phyloP scores from a whole-genome alignment of 2,797 vertebrate genomes.

The Mustela erminea region DNA sequence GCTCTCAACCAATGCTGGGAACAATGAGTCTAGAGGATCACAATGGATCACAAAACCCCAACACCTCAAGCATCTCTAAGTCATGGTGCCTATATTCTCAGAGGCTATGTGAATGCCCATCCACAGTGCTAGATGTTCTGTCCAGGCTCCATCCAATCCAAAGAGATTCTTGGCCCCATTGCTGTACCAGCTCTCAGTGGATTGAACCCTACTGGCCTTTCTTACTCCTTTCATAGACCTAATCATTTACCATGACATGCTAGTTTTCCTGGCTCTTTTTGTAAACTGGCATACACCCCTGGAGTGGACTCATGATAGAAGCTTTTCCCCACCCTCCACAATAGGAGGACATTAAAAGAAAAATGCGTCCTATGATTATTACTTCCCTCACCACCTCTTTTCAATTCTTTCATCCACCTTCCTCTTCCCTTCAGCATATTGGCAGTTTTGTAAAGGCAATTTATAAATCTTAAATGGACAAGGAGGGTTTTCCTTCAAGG shows the following conservation, averaged over 20 bases:
- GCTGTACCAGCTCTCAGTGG: background rate
- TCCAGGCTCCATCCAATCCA: background rate
- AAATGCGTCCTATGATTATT: background rate
- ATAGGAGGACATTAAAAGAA: background rate
- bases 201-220: background rate
- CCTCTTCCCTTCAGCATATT: background rate
- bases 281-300: background rate
- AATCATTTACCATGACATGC: background rate
- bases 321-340: background rate
- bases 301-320: background rate
- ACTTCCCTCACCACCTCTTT: background rate
- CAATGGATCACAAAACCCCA: background rate
- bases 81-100: background rate
- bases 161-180: background rate
- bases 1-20: background rate
- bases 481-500: background rate
- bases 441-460: slow-evolving; percentile 5
- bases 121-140: background rate
- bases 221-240: background rate
- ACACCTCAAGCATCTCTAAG: background rate
- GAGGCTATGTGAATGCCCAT: background rate
- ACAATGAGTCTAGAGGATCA: background rate
- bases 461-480: slow-evolving; percentile 28
- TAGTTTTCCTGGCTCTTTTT: background rate
- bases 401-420: background rate